phyloP scores from a whole-genome alignment of 2,888 invertebrate species.

The Cerceris ruficornis region DNA sequence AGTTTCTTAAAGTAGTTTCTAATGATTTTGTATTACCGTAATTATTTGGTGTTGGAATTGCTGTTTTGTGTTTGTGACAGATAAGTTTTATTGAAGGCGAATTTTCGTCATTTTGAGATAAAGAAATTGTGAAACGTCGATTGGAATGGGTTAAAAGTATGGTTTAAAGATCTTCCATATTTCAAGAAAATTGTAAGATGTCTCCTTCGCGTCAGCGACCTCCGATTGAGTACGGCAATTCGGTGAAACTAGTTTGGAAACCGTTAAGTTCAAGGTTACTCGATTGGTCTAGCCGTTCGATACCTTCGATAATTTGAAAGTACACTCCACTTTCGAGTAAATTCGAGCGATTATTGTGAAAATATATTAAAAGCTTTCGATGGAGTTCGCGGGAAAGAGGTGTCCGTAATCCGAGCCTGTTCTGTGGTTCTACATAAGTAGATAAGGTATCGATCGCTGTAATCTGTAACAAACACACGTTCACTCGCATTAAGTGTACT shows the following conservation, averaged over 20 bases:
- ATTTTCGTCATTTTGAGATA: too few species aligned
- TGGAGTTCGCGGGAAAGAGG: neutral
- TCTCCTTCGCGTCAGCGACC: slow-evolving; percentile 23
- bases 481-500: slow-evolving; percentile 10
- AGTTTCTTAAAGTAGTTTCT: too few species aligned
- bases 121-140: neutral
- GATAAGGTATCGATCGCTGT: neutral
- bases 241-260: neutral
- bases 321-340: neutral
- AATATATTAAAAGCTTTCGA: neutral
- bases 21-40: too few species aligned
- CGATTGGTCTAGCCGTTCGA: neutral
- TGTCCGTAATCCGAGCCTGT: neutral
- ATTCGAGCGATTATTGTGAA: neutral
- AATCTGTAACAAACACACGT: slow-evolving; percentile 6
- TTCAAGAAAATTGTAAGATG: slow-evolving; percentile 20
- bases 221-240: slow-evolving; percentile 6
- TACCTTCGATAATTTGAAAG: slow-evolving; percentile 30
- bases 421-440: slow-evolving; percentile 1
- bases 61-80: too few species aligned
- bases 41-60: too few species aligned
- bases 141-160: neutral
- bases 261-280: slow-evolving; percentile 30
- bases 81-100: too few species aligned
- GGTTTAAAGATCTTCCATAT: neutral